A percentile compares a stretch with the other conserved stretches of the same genome.
Evolutionary conservation across 2,113 vertebrate genomes (phyloP).

Genomic region (Laterallus jamaicensis): DNA sequence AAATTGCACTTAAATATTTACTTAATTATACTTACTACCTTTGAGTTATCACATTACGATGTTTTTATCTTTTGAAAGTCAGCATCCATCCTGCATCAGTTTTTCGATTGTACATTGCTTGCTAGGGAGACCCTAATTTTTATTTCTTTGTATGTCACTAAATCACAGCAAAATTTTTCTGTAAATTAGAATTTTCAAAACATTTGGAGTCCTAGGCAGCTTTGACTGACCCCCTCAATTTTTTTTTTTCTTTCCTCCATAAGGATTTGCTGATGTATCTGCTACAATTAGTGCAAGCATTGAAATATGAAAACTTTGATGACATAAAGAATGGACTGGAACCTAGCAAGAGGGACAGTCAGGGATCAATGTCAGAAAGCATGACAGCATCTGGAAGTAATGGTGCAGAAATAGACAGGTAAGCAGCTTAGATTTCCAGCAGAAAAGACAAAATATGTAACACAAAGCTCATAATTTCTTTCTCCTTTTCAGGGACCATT

Average conservation of each 20-base stretch:
- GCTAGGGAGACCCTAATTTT: not conserved
- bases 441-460: not conserved
- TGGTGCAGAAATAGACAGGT: constrained; percentile 88
- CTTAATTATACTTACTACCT: not conserved
- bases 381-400: constrained; percentile 70
- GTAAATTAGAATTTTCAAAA: not conserved
- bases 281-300: constrained; percentile 93
- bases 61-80: not conserved
- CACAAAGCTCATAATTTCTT: not conserved
- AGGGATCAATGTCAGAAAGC: constrained; percentile 85
- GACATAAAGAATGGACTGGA: constrained; percentile 95
- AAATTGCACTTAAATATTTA: not conserved
- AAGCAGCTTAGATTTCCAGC: not conserved
- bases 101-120: not conserved
- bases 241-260: not conserved
- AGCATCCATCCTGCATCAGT: not conserved
- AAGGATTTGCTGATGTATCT: constrained; percentile 98
- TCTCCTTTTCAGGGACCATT: not conserved
- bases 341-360: constrained; percentile 89
- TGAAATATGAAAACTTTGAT: constrained; percentile 97
- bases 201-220: not conserved
- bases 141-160: not conserved
- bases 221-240: not conserved
- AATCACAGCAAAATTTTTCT: not conserved
- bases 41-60: not conserved